phyloP scores from a whole-genome alignment of 1,140 invertebrate species.

The Galleria mellonella region DNA sequence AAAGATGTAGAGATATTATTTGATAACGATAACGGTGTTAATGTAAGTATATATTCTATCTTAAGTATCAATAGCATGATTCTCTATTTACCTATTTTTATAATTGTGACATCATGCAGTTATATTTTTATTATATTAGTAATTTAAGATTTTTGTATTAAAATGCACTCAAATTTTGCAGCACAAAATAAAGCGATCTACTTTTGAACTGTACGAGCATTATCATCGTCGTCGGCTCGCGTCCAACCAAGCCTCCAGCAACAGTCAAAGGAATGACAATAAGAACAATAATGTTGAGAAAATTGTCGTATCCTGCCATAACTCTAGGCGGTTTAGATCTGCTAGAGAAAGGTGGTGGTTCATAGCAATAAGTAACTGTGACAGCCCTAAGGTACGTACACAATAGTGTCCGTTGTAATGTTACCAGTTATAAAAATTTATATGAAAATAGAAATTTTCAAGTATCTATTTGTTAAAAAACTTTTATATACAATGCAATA shows the following conservation, averaged over 20 bases:
- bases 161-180: constrained; percentile 17
- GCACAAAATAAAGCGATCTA: constrained; percentile 60
- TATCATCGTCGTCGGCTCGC: constrained; percentile 41
- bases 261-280: constrained; percentile 4
- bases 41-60: constrained; percentile 24
- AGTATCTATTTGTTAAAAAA: too few relatives aligned
- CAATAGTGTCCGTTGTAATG: too few relatives aligned
- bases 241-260: constrained; percentile 19
- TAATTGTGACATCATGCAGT: too few relatives aligned
- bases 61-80: too few relatives aligned
- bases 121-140: too few relatives aligned
- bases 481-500: too few relatives aligned
- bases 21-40: constrained; percentile 32
- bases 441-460: too few relatives aligned
- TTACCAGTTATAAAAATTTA: too few relatives aligned
- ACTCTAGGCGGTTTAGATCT: constrained; percentile 78
- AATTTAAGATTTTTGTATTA: too few relatives aligned
- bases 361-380: constrained; percentile 83
- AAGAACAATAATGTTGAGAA: constrained; percentile 26
- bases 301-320: constrained; percentile 73
- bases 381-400: constrained; percentile 75
- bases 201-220: constrained; percentile 33
- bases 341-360: constrained; percentile 87
- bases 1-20: constrained; percentile 66
- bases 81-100: too few relatives aligned